phyloP scores from a whole-genome alignment of 2,797 vertebrate species.

The Anabacerthia variegaticeps region DNA sequence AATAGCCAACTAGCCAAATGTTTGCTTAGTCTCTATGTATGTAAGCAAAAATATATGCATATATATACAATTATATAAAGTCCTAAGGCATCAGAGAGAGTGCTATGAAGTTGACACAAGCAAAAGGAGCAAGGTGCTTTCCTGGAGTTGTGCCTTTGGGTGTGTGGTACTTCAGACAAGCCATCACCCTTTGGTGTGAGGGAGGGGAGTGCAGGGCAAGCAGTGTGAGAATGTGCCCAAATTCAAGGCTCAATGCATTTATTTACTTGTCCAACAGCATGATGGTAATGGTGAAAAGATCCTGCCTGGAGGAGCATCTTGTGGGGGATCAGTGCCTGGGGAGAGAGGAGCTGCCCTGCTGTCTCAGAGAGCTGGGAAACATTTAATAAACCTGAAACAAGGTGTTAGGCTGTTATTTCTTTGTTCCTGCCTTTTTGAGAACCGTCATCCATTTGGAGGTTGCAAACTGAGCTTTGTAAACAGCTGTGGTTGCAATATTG shows the following conservation, averaged over 20 bases:
- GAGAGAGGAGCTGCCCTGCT: background rate
- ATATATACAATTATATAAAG: no score
- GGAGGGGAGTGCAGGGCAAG: rapidly evolving
- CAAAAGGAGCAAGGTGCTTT: background rate
- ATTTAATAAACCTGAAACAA: background rate
- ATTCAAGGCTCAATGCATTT: background rate
- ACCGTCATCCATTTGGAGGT: background rate
- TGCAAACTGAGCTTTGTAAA: slow-evolving; percentile 1
- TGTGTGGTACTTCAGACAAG: background rate
- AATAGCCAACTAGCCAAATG: background rate
- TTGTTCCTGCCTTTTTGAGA: background rate
- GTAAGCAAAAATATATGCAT: background rate
- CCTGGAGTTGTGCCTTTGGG: background rate
- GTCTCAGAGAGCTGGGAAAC: background rate
- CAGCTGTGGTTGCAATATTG: background rate
- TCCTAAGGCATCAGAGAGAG: background rate
- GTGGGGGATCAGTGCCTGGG: background rate
- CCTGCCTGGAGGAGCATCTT: background rate
- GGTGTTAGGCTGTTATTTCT: background rate
- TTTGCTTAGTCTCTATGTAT: background rate
- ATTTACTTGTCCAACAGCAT: background rate
- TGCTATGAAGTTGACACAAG: background rate
- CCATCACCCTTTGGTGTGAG: background rate
- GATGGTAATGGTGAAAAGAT: background rate
- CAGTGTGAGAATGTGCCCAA: background rate